Conservation (phyloP, 2,797 vertebrate species). For the Otolemur crassicaudatus region DNA sequence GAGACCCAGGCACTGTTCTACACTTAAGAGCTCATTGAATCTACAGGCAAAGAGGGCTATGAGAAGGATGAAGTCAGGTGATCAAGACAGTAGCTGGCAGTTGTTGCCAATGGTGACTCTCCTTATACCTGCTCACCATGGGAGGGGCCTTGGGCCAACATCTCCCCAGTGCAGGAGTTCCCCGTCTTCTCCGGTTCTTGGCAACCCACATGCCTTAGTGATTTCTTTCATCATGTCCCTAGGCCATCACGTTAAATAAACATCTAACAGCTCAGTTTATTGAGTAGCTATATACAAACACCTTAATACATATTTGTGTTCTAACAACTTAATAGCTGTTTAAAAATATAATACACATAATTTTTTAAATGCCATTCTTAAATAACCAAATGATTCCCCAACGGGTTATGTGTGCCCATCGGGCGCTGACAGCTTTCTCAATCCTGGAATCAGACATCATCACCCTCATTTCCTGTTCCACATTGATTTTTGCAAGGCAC, state of each 20-base stretch:
- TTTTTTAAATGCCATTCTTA: background rate
- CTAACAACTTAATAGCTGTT: slow-evolving; percentile 33
- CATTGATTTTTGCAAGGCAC: background rate
- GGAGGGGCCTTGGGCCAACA: background rate
- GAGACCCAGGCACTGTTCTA: background rate
- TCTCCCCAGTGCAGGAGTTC: background rate
- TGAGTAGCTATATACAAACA: slow-evolving; percentile 13
- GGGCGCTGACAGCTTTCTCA: background rate
- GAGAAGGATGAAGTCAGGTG: background rate
- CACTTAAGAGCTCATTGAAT: fast-evolving
- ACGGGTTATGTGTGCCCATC: fast-evolving
- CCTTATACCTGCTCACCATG: fast-evolving
- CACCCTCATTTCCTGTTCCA: background rate
- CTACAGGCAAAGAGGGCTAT: background rate
- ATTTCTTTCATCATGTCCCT: background rate
- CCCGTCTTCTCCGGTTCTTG: background rate
- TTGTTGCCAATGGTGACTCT: fast-evolving
- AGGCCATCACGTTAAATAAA: background rate
- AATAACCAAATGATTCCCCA: background rate
- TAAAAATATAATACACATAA: slow-evolving; percentile 38
- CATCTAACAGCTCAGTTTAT: background rate
- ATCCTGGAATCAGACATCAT: background rate
- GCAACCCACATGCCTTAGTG: background rate
- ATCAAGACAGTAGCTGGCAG: background rate
- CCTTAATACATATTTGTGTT: slow-evolving; percentile 33